Conservation (phyloP, 2,113 vertebrate genomes). For the Tetraodon nigroviridis region DNA sequence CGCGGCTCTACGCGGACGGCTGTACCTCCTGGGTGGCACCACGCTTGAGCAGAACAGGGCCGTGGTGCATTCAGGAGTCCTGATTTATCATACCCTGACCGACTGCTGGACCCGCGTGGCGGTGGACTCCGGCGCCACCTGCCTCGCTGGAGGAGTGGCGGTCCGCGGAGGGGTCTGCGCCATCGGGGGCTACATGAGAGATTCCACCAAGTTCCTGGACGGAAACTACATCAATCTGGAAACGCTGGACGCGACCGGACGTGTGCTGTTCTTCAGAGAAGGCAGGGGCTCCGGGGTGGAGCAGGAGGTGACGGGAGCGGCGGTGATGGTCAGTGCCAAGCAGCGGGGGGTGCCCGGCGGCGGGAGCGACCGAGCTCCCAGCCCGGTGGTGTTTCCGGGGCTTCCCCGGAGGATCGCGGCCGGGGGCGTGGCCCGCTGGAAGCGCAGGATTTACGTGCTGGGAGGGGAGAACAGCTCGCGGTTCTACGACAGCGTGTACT, state of each 20-base stretch:
- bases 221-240: slow-evolving; percentile 75
- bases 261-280: slow-evolving; percentile 77
- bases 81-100: slow-evolving; percentile 76
- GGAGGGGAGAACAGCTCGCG: slow-evolving; percentile 77
- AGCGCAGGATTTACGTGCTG: slow-evolving; percentile 78
- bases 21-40: slow-evolving; percentile 79
- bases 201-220: slow-evolving; percentile 75
- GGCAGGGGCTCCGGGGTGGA: slow-evolving; percentile 70
- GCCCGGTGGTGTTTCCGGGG: slow-evolving; percentile 76
- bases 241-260: slow-evolving; percentile 76
- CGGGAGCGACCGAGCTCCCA: slow-evolving; percentile 72
- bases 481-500: slow-evolving; percentile 79
- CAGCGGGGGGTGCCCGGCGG: slow-evolving; percentile 53
- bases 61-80: slow-evolving; percentile 76
- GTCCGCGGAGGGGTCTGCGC: slow-evolving; percentile 79
- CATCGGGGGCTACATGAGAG: slow-evolving; percentile 78
- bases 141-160: slow-evolving; percentile 76
- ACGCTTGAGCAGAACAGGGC: slow-evolving; percentile 77
- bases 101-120: slow-evolving; percentile 76
- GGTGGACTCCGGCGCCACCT: slow-evolving; percentile 76
- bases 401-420: slow-evolving; percentile 75
- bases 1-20: slow-evolving; percentile 70
- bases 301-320: slow-evolving; percentile 61
- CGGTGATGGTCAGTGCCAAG: slow-evolving; percentile 45
- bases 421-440: slow-evolving; percentile 78